Conservation (phyloP, 2,113 vertebrate species). For the Sinocyclocheilus anophthalmus region DNA sequence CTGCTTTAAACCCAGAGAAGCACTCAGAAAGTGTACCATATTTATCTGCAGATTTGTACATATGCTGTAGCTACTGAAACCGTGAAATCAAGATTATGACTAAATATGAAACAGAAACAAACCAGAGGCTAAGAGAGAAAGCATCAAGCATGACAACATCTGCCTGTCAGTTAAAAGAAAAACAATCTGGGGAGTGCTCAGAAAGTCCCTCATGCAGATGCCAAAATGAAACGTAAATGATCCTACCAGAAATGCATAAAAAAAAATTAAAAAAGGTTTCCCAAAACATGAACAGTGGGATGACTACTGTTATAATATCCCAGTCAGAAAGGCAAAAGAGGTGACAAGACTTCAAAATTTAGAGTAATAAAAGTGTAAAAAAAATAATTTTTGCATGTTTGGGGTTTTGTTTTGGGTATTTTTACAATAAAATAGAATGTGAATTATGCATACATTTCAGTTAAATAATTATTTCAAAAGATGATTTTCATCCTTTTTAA, state of each 20-base stretch:
- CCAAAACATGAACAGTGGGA: no score
- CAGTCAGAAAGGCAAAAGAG: no score
- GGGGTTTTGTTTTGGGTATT: no score
- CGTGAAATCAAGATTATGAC: background rate
- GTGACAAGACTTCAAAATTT: no score
- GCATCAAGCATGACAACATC: conserved; percentile 37
- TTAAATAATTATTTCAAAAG: no score
- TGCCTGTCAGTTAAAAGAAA: conserved; percentile 19
- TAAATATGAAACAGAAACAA: conserved; percentile 5
- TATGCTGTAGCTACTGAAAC: background rate
- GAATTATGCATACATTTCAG: no score
- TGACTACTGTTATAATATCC: no score
- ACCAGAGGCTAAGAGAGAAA: background rate
- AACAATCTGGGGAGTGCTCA: background rate
- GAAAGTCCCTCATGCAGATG: background rate
- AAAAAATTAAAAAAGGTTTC: no score
- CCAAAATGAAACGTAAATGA: background rate
- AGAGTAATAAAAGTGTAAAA: no score
- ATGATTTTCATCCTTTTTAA: no score
- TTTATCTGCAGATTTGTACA: background rate
- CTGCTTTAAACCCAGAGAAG: background rate
- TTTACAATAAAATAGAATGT: no score
- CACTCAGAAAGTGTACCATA: background rate
- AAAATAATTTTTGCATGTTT: no score
- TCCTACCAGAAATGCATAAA: background rate